Evolutionary conservation across 2,797 vertebrate species (phyloP).

Genomic region (Aselliscus stoliczkanus): DNA sequence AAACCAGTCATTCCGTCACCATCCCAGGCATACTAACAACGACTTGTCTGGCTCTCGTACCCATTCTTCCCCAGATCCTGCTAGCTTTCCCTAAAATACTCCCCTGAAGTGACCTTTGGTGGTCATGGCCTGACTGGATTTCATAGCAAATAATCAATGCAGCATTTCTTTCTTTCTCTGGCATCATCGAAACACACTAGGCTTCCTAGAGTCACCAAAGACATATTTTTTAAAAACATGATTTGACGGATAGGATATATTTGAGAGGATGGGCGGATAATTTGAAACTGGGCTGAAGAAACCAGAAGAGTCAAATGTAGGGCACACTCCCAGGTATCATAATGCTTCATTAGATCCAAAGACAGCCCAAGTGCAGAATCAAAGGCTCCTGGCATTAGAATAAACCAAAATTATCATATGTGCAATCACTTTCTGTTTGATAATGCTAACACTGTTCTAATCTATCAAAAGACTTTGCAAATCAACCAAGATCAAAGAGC

Average conservation of each 20-base stretch:
- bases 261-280: neutral
- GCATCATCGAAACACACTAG: neutral
- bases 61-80: neutral
- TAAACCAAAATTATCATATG: neutral
- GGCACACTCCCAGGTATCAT: neutral
- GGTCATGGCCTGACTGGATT: neutral
- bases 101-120: neutral
- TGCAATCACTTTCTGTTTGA: neutral
- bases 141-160: neutral
- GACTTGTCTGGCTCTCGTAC: neutral
- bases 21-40: neutral
- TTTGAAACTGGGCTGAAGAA: conserved; percentile 13
- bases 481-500: conserved; percentile 10
- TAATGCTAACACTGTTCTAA: neutral
- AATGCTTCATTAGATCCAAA: neutral
- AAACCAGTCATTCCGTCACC: neutral
- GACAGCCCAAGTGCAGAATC: neutral
- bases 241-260: neutral
- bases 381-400: conserved; percentile 31
- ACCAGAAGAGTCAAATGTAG: neutral
- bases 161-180: conserved; percentile 21
- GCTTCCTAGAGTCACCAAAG: neutral
- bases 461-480: neutral
- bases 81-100: neutral
- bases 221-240: neutral